These are phyloP conservation scores for Syritta pipiens DNA, from an alignment of 2,888 invertebrate genomes.

Conservation along the genomic window DNA sequence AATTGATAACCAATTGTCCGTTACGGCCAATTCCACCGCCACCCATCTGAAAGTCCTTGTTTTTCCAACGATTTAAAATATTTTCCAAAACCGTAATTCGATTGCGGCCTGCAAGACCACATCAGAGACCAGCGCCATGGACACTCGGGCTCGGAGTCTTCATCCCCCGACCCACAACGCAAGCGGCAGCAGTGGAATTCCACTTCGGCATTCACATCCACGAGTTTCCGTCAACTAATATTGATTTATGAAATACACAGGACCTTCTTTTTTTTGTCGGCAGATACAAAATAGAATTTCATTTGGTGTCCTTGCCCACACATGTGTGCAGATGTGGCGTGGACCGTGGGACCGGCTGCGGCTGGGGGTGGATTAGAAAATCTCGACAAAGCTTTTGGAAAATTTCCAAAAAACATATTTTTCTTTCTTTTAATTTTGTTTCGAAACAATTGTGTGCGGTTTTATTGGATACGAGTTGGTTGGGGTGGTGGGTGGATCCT, in stretches of 20 bases:
- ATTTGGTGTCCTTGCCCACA: neutral
- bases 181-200: conserved; percentile 14
- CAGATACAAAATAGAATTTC: neutral
- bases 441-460: too few species aligned
- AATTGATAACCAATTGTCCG: conserved; percentile 57
- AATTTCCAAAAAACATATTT: conserved; percentile 6
- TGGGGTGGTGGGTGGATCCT: conserved; percentile 19
- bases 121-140: conserved; percentile 37
- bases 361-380: conserved; percentile 36
- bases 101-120: conserved; percentile 35
- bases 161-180: neutral
- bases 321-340: neutral
- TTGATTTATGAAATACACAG: conserved; percentile 40
- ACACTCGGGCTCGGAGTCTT: neutral
- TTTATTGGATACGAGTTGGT: too few species aligned
- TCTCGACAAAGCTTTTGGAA: conserved; percentile 17
- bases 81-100: conserved; percentile 32
- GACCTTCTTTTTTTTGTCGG: neutral
- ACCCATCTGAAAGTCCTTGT: neutral
- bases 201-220: conserved; percentile 1
- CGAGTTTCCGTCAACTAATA: conserved; percentile 12
- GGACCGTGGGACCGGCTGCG: too few species aligned
- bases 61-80: conserved; percentile 35
- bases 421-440: conserved; percentile 26
- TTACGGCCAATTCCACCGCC: conserved; percentile 15